Conservation (phyloP, 1,140 invertebrate genomes). For the Orius insidiosus region DNA sequence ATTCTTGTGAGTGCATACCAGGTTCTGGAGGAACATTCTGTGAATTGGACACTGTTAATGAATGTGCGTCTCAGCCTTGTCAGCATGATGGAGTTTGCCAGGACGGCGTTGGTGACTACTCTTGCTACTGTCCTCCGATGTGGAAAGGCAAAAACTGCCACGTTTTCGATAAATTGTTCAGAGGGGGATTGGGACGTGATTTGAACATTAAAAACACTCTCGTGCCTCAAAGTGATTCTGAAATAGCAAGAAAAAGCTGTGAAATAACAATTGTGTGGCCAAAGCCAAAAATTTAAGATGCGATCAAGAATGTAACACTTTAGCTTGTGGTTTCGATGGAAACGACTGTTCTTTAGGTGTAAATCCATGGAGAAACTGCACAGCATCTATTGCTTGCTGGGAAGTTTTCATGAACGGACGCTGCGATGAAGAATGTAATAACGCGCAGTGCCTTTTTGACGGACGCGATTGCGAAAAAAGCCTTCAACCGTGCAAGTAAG, state of each 20-base stretch:
- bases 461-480: constrained; percentile 78
- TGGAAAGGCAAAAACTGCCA: constrained; percentile 73
- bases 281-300: constrained; percentile 72
- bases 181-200: constrained; percentile 43
- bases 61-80: constrained; percentile 69
- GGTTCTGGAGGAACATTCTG: constrained; percentile 58
- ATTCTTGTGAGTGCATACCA: constrained; percentile 43
- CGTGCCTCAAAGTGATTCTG: constrained; percentile 18
- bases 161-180: constrained; percentile 49
- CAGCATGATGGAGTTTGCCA: constrained; percentile 64
- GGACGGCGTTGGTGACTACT: constrained; percentile 57
- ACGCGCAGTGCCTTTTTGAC: constrained; percentile 79
- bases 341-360: constrained; percentile 79
- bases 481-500: constrained; percentile 60
- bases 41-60: constrained; percentile 61
- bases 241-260: constrained; percentile 44
- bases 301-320: constrained; percentile 83
- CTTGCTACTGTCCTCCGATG: constrained; percentile 60
- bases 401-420: constrained; percentile 71
- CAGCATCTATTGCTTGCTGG: constrained; percentile 71
- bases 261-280: constrained; percentile 53
- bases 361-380: constrained; percentile 88
- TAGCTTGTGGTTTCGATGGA: constrained; percentile 87
- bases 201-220: constrained; percentile 2
- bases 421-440: constrained; percentile 86